Evolutionary conservation across 2,888 invertebrate species (phyloP).

Genomic region (Macaria notata): DNA sequence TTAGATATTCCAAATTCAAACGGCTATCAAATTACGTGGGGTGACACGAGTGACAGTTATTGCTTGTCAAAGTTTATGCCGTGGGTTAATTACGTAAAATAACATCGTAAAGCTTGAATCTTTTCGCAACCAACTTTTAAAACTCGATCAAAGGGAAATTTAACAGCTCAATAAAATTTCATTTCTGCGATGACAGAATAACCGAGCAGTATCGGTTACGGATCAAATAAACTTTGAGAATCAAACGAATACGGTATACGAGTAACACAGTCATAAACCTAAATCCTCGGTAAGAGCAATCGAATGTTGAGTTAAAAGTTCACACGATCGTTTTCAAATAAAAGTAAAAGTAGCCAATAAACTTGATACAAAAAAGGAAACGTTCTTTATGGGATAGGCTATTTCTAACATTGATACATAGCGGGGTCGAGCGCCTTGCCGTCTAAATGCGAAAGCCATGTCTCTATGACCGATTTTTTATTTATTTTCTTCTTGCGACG

Average conservation of each 20-base stretch:
- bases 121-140: slow-evolving; percentile 18
- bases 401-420: slow-evolving; percentile 52
- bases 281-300: slow-evolving; percentile 51
- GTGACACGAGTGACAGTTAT: slow-evolving; percentile 50
- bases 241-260: slow-evolving; percentile 41
- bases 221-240: slow-evolving; percentile 34
- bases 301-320: slow-evolving; percentile 49
- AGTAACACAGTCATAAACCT: slow-evolving; percentile 59
- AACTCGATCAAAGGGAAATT: slow-evolving; percentile 41
- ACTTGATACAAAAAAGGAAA: slow-evolving; percentile 42
- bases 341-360: slow-evolving; percentile 24
- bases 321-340: slow-evolving; percentile 60
- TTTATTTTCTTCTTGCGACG: slow-evolving; percentile 68
- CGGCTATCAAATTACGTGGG: slow-evolving; percentile 72
- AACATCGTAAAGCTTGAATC: slow-evolving; percentile 24
- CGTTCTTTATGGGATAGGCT: slow-evolving; percentile 23
- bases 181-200: slow-evolving; percentile 30
- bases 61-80: slow-evolving; percentile 37
- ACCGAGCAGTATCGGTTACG: slow-evolving; percentile 30
- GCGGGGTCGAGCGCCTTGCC: slow-evolving; percentile 47
- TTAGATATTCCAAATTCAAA: slow-evolving; percentile 77
- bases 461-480: slow-evolving; percentile 65
- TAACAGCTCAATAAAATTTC: slow-evolving; percentile 29
- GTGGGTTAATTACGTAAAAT: slow-evolving; percentile 8
- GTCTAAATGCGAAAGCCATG: slow-evolving; percentile 70